Evolutionary conservation across 2,797 vertebrate genomes (phyloP).

Genomic region (Etheostoma nigrum): DNA sequence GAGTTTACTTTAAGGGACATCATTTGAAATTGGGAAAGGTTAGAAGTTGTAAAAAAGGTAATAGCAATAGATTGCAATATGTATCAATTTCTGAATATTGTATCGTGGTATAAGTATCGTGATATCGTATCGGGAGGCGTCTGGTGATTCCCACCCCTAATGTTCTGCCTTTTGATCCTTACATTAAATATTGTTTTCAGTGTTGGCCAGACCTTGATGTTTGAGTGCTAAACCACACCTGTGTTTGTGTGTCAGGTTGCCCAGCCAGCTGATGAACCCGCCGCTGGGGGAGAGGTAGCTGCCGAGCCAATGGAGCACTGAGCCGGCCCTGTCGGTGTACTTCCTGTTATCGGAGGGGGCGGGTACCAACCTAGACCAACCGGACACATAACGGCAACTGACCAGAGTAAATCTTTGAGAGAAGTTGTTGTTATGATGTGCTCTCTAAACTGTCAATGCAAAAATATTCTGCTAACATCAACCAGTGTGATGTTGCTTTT

Average conservation of each 20-base stretch:
- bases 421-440: conserved; percentile 49
- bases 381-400: conserved; percentile 35
- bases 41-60: no score
- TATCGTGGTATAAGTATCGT: no score
- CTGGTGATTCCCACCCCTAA: no score
- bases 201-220: neutral
- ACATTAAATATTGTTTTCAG: neutral
- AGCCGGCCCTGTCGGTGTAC: conserved; percentile 19
- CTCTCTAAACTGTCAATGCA: conserved; percentile 58
- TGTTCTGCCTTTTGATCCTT: neutral
- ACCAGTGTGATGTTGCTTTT: conserved; percentile 74
- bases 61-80: no score
- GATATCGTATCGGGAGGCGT: no score
- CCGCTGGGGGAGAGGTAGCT: conserved; percentile 81
- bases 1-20: no score
- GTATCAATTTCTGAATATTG: no score
- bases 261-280: conserved; percentile 88
- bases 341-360: conserved; percentile 25
- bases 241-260: conserved; percentile 79
- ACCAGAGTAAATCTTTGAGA: conserved; percentile 26
- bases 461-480: conserved; percentile 63
- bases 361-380: conserved; percentile 35
- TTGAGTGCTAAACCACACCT: neutral
- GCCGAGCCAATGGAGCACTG: conserved; percentile 98
- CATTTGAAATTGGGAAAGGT: no score